Evolutionary conservation across 1,140 invertebrate genomes (phyloP).

Genomic region (Bombus pyrosoma): DNA sequence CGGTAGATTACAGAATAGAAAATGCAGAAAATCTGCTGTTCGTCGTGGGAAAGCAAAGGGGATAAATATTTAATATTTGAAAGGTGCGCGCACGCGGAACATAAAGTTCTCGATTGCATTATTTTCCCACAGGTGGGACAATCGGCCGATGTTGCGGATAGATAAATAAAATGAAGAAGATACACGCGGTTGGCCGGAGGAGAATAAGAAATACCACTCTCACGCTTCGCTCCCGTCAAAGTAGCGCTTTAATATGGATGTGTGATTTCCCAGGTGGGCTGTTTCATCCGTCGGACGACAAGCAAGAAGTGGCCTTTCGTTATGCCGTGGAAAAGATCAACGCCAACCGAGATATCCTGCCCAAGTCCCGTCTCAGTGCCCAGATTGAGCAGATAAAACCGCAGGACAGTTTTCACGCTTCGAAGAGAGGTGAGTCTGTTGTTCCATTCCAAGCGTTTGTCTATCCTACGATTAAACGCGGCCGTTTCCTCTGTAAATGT

Average conservation of each 20-base stretch:
- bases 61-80: neutral
- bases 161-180: constrained; percentile 13
- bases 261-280: constrained; percentile 89
- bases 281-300: constrained; percentile 92
- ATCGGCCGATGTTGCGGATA: neutral
- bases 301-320: constrained; percentile 93
- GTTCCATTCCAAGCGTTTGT: neutral
- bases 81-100: too few species aligned
- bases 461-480: neutral
- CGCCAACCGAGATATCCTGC: constrained; percentile 90
- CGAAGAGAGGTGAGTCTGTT: constrained; percentile 90
- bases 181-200: neutral
- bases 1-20: neutral
- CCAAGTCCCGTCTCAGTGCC: constrained; percentile 90
- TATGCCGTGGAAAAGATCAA: constrained; percentile 96
- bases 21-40: neutral
- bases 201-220: constrained; percentile 47
- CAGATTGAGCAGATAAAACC: constrained; percentile 94
- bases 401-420: constrained; percentile 95
- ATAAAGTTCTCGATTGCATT: neutral
- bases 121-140: neutral
- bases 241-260: constrained; percentile 66
- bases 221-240: constrained; percentile 46
- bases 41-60: neutral
- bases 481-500: neutral